A percentile compares a stretch with the other conserved stretches of the same genome.
Conservation (phyloP, 2,797 vertebrate genomes). For the Halcyon leucocephala region DNA sequence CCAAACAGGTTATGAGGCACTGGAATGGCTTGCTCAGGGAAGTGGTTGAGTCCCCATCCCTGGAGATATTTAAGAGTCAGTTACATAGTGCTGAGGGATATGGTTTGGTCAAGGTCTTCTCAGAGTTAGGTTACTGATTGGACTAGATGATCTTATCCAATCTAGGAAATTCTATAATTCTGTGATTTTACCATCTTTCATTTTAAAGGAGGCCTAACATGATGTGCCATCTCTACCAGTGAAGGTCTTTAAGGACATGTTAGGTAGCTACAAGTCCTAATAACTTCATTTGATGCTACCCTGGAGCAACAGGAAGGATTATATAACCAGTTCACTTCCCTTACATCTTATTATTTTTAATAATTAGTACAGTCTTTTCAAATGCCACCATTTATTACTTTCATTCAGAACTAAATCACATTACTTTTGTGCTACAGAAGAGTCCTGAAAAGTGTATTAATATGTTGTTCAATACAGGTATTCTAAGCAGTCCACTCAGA, state of each 20-base stretch:
- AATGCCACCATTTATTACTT: background rate
- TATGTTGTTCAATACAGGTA: background rate
- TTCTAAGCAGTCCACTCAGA: background rate
- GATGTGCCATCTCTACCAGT: background rate
- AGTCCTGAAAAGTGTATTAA: background rate
- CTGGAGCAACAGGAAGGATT: background rate
- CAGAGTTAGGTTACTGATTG: too few species aligned
- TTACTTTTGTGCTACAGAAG: background rate
- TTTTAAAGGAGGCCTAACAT: background rate
- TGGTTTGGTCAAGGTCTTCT: too few species aligned
- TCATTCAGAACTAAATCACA: background rate
- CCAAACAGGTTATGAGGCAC: too few species aligned
- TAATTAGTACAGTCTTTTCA: background rate
- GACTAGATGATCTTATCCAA: too few species aligned
- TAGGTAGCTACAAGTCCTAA: background rate
- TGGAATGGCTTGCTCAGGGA: too few species aligned
- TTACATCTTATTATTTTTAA: background rate
- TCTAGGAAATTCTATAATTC: too few species aligned
- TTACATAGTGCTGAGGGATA: too few species aligned
- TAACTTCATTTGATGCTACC: background rate
- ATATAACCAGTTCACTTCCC: background rate
- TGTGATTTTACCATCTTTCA: background rate
- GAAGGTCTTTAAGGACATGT: background rate
- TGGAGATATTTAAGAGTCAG: too few species aligned
- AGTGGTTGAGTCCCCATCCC: too few species aligned